These are phyloP conservation scores for Sebastes taczanowskii DNA, from an alignment of 2,797 vertebrate species.

Conservation along the genomic window DNA sequence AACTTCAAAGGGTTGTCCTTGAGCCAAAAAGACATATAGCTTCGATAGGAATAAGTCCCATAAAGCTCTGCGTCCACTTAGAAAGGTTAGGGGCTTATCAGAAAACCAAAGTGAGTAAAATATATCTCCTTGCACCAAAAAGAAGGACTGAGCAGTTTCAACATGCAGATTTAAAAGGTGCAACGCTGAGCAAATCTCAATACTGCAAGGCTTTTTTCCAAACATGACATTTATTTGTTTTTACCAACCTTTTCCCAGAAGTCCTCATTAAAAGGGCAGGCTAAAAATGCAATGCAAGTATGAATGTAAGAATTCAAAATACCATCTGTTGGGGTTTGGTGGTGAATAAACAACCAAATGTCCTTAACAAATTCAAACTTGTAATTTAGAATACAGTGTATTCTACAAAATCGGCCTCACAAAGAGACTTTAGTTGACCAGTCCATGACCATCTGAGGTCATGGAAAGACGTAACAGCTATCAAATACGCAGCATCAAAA, in stretches of 20 bases:
- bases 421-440: neutral
- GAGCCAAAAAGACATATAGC: slow-evolving; percentile 13
- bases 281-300: neutral
- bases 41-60: slow-evolving; percentile 5
- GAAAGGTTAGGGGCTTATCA: slow-evolving; percentile 31
- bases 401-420: neutral
- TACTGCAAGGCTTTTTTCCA: neutral
- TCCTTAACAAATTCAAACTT: neutral
- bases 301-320: neutral
- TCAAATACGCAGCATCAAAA: neutral
- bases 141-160: neutral
- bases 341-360: neutral
- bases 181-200: neutral
- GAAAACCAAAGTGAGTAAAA: neutral
- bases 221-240: neutral
- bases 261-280: neutral
- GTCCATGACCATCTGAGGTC: neutral
- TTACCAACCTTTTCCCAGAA: neutral
- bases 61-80: slow-evolving; percentile 24
- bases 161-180: slow-evolving; percentile 3
- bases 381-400: neutral
- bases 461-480: neutral
- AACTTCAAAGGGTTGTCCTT: slow-evolving; percentile 31
- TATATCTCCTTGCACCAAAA: neutral
- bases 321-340: neutral